A percentile compares a stretch with the other conserved stretches of the same genome.
Conservation (phyloP, 2,888 invertebrate species). For the Atethmia centrago region DNA sequence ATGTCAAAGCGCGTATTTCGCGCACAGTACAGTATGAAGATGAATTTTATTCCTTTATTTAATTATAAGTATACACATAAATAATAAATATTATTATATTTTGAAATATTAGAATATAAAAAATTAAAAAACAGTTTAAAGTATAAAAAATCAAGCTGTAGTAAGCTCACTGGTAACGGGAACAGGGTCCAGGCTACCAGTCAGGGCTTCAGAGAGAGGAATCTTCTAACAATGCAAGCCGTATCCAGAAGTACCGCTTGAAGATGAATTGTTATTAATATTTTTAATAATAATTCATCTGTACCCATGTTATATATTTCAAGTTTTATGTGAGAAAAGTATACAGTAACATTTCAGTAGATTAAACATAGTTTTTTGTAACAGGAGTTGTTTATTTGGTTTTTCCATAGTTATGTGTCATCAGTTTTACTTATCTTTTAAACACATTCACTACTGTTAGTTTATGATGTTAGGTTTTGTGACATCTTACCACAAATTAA, state of each 20-base stretch:
- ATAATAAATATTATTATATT: too few relatives aligned
- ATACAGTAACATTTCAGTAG: not conserved
- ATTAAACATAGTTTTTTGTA: constrained; percentile 1
- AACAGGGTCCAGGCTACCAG: too few relatives aligned
- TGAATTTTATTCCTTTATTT: too few relatives aligned
- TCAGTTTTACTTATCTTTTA: constrained; percentile 18
- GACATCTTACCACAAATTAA: constrained; percentile 7
- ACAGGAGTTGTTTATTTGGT: not conserved
- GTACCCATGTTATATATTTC: not conserved
- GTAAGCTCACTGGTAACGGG: too few relatives aligned
- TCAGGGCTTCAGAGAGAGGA: too few relatives aligned
- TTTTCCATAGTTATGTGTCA: constrained; percentile 28
- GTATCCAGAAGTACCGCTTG: too few relatives aligned
- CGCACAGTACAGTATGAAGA: not conserved
- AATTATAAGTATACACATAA: too few relatives aligned
- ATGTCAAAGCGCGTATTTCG: not conserved
- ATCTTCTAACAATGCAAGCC: too few relatives aligned
- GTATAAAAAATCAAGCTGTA: too few relatives aligned
- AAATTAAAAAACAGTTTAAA: too few relatives aligned
- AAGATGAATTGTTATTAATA: not conserved
- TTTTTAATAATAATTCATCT: constrained; percentile 10
- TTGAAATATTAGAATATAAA: too few relatives aligned
- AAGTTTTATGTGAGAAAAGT: not conserved
- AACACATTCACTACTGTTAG: constrained; percentile 8
- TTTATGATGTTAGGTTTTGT: constrained; percentile 7